These are phyloP conservation scores for Bolinopsis microptera DNA, from an alignment of 37 sponge, comb jelly and placozoan genomes.

Conservation along the genomic window DNA sequence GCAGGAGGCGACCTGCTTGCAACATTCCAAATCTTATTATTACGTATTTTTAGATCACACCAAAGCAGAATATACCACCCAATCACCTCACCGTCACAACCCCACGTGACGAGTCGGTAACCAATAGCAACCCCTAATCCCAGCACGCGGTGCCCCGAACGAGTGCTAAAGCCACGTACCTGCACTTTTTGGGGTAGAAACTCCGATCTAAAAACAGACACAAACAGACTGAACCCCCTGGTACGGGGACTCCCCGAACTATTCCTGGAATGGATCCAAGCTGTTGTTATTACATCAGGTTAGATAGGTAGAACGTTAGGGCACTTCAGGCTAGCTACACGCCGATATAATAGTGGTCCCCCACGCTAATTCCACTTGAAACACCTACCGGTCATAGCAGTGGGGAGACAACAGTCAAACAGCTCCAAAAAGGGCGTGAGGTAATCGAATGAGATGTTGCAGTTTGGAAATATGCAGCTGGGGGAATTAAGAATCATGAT, in stretches of 20 bases:
- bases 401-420: neutral
- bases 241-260: neutral
- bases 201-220: neutral
- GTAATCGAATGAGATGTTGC: neutral
- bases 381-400: neutral
- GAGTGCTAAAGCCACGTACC: neutral
- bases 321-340: neutral
- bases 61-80: neutral
- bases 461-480: neutral
- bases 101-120: neutral
- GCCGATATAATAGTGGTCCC: too few species aligned
- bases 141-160: neutral
- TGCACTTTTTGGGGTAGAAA: neutral
- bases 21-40: neutral
- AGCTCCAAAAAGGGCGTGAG: neutral
- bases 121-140: neutral
- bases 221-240: neutral
- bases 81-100: neutral
- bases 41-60: slow-evolving; percentile 44
- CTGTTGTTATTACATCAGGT: neutral
- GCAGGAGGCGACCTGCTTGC: slow-evolving; percentile 1
- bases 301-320: neutral
- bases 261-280: neutral
- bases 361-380: neutral
- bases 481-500: too few species aligned